A percentile compares a stretch with the other conserved stretches of the same genome.
These are phyloP conservation scores for Scaptomyza hsui DNA, from an alignment of 1,140 invertebrate species.

Conservation along the genomic window DNA sequence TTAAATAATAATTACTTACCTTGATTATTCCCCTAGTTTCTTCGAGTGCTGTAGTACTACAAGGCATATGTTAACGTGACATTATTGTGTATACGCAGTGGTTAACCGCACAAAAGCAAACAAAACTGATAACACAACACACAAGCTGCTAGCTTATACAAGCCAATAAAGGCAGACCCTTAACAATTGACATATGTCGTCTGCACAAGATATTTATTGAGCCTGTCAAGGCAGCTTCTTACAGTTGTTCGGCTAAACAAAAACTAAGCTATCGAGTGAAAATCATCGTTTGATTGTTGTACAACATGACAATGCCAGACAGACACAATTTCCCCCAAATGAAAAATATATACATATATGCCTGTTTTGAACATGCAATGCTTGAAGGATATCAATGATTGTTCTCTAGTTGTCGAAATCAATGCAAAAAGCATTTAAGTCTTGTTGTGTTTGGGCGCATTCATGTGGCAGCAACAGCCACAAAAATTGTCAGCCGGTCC, in stretches of 20 bases:
- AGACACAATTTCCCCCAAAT: background rate
- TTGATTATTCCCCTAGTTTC: too few species aligned
- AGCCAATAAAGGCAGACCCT: constrained; percentile 17
- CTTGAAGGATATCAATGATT: constrained; percentile 20
- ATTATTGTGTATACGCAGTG: constrained; percentile 47
- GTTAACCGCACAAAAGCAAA: constrained; percentile 44
- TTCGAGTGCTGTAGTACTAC: constrained; percentile 1
- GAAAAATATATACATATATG: too few species aligned
- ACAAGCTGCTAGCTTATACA: constrained; percentile 1
- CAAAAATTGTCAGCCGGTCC: constrained; percentile 52
- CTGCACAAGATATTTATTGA: constrained; percentile 46
- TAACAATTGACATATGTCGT: constrained; percentile 35
- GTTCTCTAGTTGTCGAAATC: constrained; percentile 27
- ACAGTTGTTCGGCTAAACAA: constrained; percentile 3
- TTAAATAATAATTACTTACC: too few species aligned
- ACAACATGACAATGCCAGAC: constrained; percentile 42
- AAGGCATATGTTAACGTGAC: background rate
- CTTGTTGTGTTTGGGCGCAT: constrained; percentile 37
- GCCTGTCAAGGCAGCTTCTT: constrained; percentile 23
- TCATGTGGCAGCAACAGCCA: constrained; percentile 55
- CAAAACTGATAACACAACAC: constrained; percentile 15
- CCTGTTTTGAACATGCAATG: constrained; percentile 8
- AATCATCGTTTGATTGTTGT: constrained; percentile 60
- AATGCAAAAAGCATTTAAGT: constrained; percentile 45
- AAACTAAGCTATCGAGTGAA: constrained; percentile 21